Base-by-base conservation (phyloP, 2,888 invertebrate genomes). In the Horisme vitalbata region DNA sequence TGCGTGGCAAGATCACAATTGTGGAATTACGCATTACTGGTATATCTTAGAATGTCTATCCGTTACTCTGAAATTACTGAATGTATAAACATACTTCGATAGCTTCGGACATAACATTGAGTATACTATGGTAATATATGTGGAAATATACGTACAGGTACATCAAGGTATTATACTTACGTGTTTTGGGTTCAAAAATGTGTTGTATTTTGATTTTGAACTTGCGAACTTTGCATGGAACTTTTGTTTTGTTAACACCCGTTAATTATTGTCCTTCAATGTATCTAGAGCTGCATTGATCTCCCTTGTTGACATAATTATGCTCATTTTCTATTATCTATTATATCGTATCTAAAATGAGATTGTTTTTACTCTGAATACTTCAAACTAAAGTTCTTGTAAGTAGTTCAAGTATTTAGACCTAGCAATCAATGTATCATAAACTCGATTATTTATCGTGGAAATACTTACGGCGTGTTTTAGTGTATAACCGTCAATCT, bases 331-430 rank as follows among this genome's bases (percentile, higher is more conserved):
- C 31, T 44, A 36, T 24, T 36, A 37, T 31, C 26, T 31, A 21
- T 11, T n/a, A 13, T 23, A 34, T 33, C 26, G 27, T 45, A 37
- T 32, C 13, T 35, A 26, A 32, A 26, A 41, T 35, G 30, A 53
- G 37, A 34, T 45, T 12, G 37, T 57, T 57, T 53, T 52, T 47
- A 57, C 51, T 49, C 51, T 47, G 20, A 47, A 47, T 41, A 48
- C 43, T 48, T 36, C 26, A 47, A 45, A 47, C 45, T 49, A 39
- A 51, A 45, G 43, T 45, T 51, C 13, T 45, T 49, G 31, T 37
- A 49, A 52, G 41, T 59, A 49, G 55, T 33, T 28, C 50, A 59
- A 61, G 57, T 65, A 63, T 63, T 43, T 61, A 58, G 66, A 63
- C 57, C 65, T 58, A 43, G 59, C 60, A 61, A 64, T 52, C 53